A percentile compares a stretch with the other conserved stretches of the same genome.
Evolutionary conservation across 2,113 vertebrate genomes (phyloP).

Genomic region (Lagopus leucura): DNA sequence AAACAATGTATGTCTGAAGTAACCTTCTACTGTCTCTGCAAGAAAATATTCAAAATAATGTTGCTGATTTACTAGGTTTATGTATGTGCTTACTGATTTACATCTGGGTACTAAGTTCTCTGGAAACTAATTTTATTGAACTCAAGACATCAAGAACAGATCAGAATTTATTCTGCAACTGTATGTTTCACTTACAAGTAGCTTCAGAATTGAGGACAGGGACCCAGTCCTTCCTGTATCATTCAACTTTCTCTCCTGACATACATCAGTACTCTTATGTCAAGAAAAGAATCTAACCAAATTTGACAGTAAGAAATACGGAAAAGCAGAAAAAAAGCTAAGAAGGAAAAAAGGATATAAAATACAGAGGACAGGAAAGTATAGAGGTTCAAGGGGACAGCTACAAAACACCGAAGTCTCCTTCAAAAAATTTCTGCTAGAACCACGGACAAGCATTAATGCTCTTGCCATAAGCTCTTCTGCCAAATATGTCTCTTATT

Average conservation of each 20-base stretch:
- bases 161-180: neutral
- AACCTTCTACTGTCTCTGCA: neutral
- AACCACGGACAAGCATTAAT: neutral
- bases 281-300: neutral
- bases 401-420: neutral
- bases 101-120: neutral
- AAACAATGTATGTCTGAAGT: neutral
- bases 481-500: neutral
- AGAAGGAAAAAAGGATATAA: neutral
- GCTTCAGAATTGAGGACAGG: neutral
- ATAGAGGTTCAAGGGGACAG: neutral
- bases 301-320: neutral
- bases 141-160: neutral
- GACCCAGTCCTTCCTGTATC: fast-evolving
- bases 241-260: neutral
- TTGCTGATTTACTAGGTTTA: neutral
- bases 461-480: neutral
- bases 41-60: neutral
- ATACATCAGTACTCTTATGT: fast-evolving
- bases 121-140: neutral
- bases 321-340: neutral
- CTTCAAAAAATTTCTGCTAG: neutral
- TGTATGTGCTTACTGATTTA: neutral
- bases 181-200: neutral
- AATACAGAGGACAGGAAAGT: neutral